Percentiles rank a stretch among this genome's conserved stretches.
Conservation (phyloP, 37 sponge, comb jelly and placozoan genomes). For the Geodia barretti region DNA sequence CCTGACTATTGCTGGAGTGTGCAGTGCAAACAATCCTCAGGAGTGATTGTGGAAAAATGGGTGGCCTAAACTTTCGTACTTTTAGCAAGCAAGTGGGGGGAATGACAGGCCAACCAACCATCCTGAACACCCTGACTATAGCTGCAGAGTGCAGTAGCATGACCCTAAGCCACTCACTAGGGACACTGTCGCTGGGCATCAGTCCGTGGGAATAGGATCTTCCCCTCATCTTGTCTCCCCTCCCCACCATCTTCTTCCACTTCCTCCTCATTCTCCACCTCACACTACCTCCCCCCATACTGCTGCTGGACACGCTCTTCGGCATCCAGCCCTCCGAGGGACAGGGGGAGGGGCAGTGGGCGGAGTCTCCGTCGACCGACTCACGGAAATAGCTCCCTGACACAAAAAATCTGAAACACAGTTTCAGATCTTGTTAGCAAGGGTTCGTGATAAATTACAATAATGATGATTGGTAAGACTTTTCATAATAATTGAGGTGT, state of each 20-base stretch:
- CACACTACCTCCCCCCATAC: neutral
- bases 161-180: neutral
- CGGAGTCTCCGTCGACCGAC: too few relatives aligned
- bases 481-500: too few relatives aligned
- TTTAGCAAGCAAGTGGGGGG: neutral
- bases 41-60: neutral
- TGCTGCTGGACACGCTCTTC: neutral
- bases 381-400: neutral
- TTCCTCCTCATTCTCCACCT: neutral
- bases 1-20: too few relatives aligned
- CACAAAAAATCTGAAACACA: too few relatives aligned
- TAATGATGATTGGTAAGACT: too few relatives aligned
- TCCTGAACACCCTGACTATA: neutral
- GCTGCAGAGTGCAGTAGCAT: too few relatives aligned
- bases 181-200: constrained; percentile 5
- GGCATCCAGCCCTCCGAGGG: neutral
- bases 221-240: neutral
- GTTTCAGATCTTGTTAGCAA: too few relatives aligned
- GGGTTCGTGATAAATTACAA: too few relatives aligned
- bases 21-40: too few relatives aligned
- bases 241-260: neutral
- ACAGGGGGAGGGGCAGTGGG: neutral
- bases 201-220: neutral
- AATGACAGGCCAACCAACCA: too few relatives aligned
- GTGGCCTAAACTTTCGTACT: too few relatives aligned